phyloP scores from a whole-genome alignment of 2,797 vertebrate genomes.

The Neosalanx taihuensis region DNA sequence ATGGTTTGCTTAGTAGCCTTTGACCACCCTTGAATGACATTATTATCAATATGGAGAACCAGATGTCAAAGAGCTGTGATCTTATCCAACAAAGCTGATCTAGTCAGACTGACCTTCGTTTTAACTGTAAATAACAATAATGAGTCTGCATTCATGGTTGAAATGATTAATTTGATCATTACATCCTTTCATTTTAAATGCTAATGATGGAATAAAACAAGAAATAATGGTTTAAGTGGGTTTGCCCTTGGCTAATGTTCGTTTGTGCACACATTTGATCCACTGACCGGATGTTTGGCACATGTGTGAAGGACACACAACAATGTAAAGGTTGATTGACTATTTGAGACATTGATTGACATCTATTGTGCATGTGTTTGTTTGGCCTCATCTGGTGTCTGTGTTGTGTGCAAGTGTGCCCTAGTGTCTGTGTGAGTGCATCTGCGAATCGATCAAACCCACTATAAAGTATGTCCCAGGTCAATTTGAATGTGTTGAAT shows the following conservation, averaged over 20 bases:
- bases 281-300: constrained; percentile 9
- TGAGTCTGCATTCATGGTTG: not conserved
- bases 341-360: constrained; percentile 43
- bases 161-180: not conserved
- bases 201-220: not conserved
- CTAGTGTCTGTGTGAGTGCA: constrained; percentile 15
- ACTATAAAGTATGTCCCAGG: constrained; percentile 14
- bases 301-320: constrained; percentile 45
- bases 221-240: not conserved
- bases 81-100: not conserved
- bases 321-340: constrained; percentile 43
- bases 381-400: not conserved
- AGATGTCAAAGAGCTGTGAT: not conserved
- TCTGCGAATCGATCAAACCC: constrained; percentile 33
- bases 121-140: not conserved
- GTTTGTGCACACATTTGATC: constrained; percentile 1
- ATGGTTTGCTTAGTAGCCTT: not conserved
- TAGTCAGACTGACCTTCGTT: constrained; percentile 11
- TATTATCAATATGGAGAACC: not conserved
- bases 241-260: not conserved
- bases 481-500: constrained; percentile 24
- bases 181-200: not conserved
- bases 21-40: not conserved
- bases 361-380: not conserved
- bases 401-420: not conserved